These are phyloP conservation scores for Oceanodroma leucorhoa DNA, from an alignment of 2,797 vertebrate species.

Conservation along the genomic window DNA sequence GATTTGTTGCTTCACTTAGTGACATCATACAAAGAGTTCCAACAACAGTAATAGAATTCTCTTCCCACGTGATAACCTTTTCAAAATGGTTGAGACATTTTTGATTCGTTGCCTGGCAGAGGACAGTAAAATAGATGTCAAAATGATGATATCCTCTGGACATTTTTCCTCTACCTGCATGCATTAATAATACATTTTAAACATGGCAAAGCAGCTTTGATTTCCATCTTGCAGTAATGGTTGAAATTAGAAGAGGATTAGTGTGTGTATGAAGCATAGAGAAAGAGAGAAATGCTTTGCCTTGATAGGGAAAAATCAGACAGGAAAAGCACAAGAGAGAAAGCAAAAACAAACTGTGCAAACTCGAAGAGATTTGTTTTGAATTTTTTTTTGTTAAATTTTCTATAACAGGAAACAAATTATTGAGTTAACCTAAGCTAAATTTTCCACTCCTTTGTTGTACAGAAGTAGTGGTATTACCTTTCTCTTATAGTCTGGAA, in stretches of 20 bases:
- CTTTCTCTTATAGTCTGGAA: neutral
- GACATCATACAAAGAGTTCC: neutral
- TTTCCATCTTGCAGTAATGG: neutral
- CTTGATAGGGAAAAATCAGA: neutral
- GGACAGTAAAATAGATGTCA: constrained; percentile 37
- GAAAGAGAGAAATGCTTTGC: neutral
- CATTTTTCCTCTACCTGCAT: neutral
- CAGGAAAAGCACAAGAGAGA: neutral
- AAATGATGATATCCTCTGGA: neutral
- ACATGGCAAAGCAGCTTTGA: neutral
- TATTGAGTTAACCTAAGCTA: neutral
- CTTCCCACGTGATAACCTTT: neutral
- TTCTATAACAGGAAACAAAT: neutral
- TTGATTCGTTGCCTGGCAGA: constrained; percentile 12
- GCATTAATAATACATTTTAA: constrained; percentile 43
- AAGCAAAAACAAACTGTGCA: neutral
- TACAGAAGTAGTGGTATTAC: neutral
- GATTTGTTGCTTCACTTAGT: neutral
- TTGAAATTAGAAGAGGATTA: neutral
- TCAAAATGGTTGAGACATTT: constrained; percentile 2
- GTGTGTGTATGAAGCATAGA: neutral
- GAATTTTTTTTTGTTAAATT: neutral
- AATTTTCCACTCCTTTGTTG: neutral
- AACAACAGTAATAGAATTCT: constrained; percentile 8
- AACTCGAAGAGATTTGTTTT: neutral